phyloP scores from a whole-genome alignment of 2,113 vertebrate species.

The Apodemus sylvaticus region DNA sequence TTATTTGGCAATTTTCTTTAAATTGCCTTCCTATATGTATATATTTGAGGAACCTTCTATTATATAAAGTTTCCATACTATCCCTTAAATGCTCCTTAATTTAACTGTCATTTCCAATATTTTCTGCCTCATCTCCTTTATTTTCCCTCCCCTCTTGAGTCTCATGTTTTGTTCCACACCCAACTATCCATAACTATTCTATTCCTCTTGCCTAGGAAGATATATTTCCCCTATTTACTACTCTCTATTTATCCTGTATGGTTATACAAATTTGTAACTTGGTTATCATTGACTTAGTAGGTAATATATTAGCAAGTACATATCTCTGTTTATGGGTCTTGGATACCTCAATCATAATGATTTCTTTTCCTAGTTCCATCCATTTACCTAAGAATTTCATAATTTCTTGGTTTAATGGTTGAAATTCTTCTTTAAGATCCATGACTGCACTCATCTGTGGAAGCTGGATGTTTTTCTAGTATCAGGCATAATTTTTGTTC shows the following conservation, averaged over 20 bases:
- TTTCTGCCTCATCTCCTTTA: not conserved
- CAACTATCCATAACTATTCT: not conserved
- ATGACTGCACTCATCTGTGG: not conserved
- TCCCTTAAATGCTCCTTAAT: not conserved
- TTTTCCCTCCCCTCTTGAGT: not conserved
- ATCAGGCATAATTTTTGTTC: not conserved
- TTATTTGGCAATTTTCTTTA: not conserved
- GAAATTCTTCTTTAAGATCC: not conserved
- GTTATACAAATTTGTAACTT: not conserved
- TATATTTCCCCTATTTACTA: not conserved
- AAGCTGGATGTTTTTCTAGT: not conserved
- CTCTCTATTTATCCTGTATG: not conserved
- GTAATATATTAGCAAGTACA: not conserved
- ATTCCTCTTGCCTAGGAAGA: not conserved
- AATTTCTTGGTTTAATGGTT: not conserved
- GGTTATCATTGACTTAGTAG: not conserved
- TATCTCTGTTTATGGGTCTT: not conserved
- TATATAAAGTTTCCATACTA: not conserved
- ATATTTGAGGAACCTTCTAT: not conserved
- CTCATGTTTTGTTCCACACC: not conserved
- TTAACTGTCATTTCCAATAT: not conserved
- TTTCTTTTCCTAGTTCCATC: not conserved
- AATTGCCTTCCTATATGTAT: not conserved
- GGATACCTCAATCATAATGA: not conserved
- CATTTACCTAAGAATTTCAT: not conserved